A percentile compares a stretch with the other conserved stretches of the same genome.
phyloP scores from a whole-genome alignment of 1,140 invertebrate genomes.

The Condylostylus longicornis region DNA sequence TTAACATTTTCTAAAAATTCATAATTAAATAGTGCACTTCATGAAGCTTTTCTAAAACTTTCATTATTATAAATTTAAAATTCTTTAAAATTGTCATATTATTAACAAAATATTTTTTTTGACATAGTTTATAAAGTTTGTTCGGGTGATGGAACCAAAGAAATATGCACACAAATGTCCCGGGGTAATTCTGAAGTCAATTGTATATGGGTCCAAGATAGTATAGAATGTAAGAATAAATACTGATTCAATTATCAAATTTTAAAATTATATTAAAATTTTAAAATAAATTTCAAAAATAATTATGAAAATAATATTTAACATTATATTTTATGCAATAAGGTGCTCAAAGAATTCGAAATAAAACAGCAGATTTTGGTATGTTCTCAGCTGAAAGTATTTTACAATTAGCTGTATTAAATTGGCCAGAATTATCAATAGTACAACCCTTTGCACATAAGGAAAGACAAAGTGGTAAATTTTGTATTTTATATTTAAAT shows the following conservation, averaged over 20 bases:
- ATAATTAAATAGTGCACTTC: too few relatives aligned
- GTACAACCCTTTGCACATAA: conserved; percentile 34
- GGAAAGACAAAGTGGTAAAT: conserved; percentile 22
- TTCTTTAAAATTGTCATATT: too few relatives aligned
- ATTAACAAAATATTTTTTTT: too few relatives aligned
- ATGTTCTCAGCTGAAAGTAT: conserved; percentile 41
- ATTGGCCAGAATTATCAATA: conserved; percentile 31
- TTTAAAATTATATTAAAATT: too few relatives aligned
- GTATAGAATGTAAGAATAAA: too few relatives aligned
- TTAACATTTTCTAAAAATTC: too few relatives aligned
- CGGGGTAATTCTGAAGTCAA: conserved; percentile 15
- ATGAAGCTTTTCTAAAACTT: too few relatives aligned
- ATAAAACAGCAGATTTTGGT: conserved; percentile 36
- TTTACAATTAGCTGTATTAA: conserved; percentile 34
- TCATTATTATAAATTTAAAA: too few relatives aligned
- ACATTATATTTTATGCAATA: too few relatives aligned
- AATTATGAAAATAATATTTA: too few relatives aligned
- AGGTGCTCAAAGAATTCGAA: conserved; percentile 34
- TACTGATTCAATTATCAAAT: too few relatives aligned
- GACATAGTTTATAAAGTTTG: conserved; percentile 25
- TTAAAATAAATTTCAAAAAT: too few relatives aligned
- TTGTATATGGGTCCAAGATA: conserved; percentile 26
- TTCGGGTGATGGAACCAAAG: conserved; percentile 6
- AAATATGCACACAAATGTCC: conserved; percentile 10
- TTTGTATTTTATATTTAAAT: not conserved